A percentile compares a stretch with the other conserved stretches of the same genome.
Evolutionary conservation across 2,113 vertebrate species (phyloP).

Genomic region (Campylomormyrus tamandua): DNA sequence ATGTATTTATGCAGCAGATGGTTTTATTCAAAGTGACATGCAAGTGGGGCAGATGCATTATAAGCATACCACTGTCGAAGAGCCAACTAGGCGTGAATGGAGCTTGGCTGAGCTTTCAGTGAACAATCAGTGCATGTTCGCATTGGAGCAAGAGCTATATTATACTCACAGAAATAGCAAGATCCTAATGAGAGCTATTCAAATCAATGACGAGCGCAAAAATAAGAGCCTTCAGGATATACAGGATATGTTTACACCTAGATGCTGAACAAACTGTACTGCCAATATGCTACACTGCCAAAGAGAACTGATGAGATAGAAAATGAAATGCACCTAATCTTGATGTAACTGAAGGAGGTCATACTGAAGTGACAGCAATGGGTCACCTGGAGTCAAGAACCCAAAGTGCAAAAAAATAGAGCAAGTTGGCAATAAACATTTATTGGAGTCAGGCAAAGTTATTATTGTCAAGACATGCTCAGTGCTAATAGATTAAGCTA

Average conservation of each 20-base stretch:
- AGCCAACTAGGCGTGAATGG: background rate
- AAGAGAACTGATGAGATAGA: background rate
- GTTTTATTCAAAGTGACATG: background rate
- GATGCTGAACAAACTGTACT: constrained; percentile 2
- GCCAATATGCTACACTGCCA: background rate
- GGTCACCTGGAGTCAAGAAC: background rate
- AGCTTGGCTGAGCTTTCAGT: background rate
- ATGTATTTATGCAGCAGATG: background rate
- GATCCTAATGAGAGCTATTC: background rate
- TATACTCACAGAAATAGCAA: background rate
- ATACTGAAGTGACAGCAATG: background rate
- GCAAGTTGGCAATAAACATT: background rate
- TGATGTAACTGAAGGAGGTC: background rate
- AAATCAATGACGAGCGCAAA: background rate
- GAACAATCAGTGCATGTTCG: background rate
- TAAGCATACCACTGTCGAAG: background rate
- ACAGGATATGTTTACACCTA: background rate
- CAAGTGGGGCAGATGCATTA: background rate
- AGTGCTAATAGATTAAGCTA: background rate
- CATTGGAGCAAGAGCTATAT: background rate
- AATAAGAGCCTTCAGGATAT: background rate
- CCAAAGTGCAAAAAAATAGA: background rate
- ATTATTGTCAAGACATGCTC: background rate
- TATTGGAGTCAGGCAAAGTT: background rate
- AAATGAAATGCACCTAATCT: background rate